Evolutionary conservation across 2,888 invertebrate genomes (phyloP).

Genomic region (Meiosimyza decipiens): DNA sequence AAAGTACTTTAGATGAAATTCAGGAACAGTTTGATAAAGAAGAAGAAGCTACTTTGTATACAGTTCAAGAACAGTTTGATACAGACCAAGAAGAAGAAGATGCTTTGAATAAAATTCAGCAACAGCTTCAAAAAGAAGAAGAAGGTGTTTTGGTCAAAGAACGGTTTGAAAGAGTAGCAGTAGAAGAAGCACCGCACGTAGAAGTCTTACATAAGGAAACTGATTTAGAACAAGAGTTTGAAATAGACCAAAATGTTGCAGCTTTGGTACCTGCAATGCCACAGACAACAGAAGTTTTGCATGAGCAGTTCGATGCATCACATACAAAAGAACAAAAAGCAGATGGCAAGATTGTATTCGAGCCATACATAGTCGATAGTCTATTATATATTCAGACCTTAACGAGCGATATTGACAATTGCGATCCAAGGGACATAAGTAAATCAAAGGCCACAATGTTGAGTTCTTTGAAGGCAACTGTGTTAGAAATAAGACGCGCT

Average conservation of each 20-base stretch:
- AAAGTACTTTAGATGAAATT: constrained; percentile 46
- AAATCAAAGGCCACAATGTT: constrained; percentile 41
- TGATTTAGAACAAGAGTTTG: too few species aligned
- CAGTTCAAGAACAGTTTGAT: not conserved
- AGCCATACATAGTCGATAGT: not conserved
- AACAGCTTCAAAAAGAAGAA: too few species aligned
- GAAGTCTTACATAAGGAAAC: too few species aligned
- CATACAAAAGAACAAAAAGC: not conserved
- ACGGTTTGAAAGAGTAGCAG: too few species aligned
- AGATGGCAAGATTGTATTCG: not conserved
- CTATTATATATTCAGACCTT: constrained; percentile 21
- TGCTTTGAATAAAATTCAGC: too few species aligned
- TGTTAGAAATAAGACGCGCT: constrained; percentile 46
- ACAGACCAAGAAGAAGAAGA: too few species aligned
- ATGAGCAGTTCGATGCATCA: too few species aligned
- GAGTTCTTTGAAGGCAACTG: constrained; percentile 43
- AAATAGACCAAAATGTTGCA: too few species aligned
- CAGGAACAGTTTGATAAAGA: not conserved
- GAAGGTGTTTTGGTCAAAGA: too few species aligned
- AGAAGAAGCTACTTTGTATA: not conserved
- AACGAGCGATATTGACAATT: constrained; percentile 26
- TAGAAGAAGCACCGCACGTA: too few species aligned
- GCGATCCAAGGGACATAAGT: constrained; percentile 23
- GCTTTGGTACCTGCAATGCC: too few species aligned
- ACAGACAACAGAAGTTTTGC: not conserved